phyloP scores from a whole-genome alignment of 2,113 vertebrate species.

The Bos indicus region DNA sequence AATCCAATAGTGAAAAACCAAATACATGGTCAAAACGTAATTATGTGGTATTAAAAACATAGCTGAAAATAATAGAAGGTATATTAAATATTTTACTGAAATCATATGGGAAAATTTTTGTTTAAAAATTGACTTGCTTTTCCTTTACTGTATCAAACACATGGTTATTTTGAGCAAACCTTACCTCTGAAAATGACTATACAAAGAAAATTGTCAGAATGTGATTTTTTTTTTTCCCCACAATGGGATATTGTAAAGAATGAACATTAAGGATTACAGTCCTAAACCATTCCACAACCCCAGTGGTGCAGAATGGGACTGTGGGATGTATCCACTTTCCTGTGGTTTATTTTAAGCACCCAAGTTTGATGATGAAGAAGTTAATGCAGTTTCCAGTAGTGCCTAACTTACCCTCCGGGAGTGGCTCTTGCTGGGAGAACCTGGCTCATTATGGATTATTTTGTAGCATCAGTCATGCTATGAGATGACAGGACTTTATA shows the following conservation, averaged over 20 bases:
- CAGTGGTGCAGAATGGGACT: neutral
- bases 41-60: neutral
- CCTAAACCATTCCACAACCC: neutral
- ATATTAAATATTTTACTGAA: neutral
- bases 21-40: neutral
- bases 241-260: neutral
- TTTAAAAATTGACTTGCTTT: neutral
- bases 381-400: neutral
- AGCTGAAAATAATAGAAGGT: neutral
- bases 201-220: neutral
- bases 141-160: neutral
- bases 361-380: conserved; percentile 9
- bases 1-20: neutral
- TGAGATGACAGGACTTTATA: conserved; percentile 46
- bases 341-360: conserved; percentile 36
- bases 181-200: neutral
- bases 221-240: neutral
- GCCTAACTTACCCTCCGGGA: neutral
- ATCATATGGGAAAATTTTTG: neutral
- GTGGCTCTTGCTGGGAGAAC: neutral
- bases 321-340: neutral
- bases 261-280: neutral
- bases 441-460: conserved; percentile 54
- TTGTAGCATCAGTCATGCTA: conserved; percentile 31
- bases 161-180: neutral